Evolutionary conservation across 2,888 invertebrate genomes (phyloP).

Genomic region (Bugula neritina): DNA sequence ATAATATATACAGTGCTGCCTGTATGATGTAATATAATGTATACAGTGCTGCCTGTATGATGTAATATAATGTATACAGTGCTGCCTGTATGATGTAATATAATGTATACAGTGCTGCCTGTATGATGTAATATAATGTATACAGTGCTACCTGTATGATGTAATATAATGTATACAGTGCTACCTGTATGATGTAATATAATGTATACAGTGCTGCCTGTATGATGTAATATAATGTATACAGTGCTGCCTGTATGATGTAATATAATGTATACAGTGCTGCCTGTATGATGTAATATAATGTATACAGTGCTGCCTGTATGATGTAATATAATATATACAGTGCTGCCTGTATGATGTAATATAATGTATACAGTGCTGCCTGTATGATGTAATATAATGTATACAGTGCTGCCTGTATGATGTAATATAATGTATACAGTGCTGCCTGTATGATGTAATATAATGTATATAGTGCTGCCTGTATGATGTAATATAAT

Average conservation of each 20-base stretch:
- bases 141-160: neutral
- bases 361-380: constrained; percentile 2
- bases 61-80: neutral
- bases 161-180: neutral
- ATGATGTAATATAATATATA: neutral
- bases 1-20: neutral
- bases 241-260: neutral
- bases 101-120: constrained; percentile 1
- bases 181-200: neutral
- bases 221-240: neutral
- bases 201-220: neutral
- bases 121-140: neutral
- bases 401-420: neutral
- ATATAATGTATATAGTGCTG: neutral
- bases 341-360: neutral
- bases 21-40: neutral
- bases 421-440: neutral
- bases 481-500: neutral
- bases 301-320: neutral
- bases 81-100: neutral
- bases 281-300: neutral
- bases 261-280: constrained; percentile 1
- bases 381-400: neutral
- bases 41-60: neutral
- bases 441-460: neutral